Evolutionary conservation across 2,113 vertebrate genomes (phyloP).

Genomic region (Hippoglossus stenolepis): DNA sequence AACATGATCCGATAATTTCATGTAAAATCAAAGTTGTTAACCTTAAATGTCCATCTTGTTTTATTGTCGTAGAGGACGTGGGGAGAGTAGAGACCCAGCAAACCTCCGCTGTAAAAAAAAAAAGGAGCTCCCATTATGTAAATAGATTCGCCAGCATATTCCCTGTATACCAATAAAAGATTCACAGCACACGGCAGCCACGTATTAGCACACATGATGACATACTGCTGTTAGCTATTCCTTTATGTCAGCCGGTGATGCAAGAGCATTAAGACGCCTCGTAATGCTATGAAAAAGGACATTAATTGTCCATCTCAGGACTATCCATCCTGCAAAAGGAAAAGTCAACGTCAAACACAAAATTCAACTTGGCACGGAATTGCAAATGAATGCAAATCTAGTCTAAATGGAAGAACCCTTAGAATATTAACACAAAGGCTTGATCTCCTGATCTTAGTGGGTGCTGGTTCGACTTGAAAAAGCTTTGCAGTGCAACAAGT

Average conservation of each 20-base stretch:
- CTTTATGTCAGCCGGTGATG: conserved; percentile 42
- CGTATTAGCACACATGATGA: conserved; percentile 23
- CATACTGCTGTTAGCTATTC: conserved; percentile 39
- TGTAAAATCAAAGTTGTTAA: conserved; percentile 24
- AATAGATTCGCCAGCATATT: conserved; percentile 35
- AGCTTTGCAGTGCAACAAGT: conserved; percentile 14
- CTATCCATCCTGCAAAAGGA: conserved; percentile 10
- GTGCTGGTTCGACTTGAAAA: conserved; percentile 40
- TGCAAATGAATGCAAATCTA: conserved; percentile 35
- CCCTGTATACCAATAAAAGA: conserved; percentile 27
- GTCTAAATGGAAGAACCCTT: conserved; percentile 27
- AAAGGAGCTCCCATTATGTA: conserved; percentile 50
- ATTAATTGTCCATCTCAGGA: conserved; percentile 42
- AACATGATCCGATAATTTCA: neutral
- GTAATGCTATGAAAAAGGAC: conserved; percentile 29
- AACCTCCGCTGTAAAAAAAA: conserved; percentile 2
- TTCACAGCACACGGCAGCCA: conserved; percentile 9
- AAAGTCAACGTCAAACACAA: conserved; percentile 36
- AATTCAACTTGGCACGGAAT: conserved; percentile 8
- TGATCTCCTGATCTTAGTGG: conserved; percentile 42
- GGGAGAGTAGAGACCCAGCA: neutral
- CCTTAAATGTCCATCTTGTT: conserved; percentile 22
- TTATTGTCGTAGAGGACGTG: conserved; percentile 5
- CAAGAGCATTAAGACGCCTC: conserved; percentile 41
- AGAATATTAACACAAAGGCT: conserved; percentile 33